Conservation (phyloP, 2,797 vertebrate genomes). For the Prunella strophiata region DNA sequence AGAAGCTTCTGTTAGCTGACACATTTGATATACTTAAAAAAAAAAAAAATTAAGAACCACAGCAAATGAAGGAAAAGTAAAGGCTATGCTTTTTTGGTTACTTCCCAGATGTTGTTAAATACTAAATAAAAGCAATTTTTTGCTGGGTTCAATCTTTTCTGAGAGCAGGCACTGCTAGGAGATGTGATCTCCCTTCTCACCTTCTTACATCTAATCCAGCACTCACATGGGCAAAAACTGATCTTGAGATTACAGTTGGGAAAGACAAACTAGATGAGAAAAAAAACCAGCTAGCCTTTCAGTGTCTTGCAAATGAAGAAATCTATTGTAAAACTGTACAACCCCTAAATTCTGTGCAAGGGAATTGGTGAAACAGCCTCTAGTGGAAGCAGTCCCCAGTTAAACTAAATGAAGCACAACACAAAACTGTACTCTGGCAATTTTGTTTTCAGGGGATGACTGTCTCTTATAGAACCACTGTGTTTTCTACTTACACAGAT, state of each 20-base stretch:
- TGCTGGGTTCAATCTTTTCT: background rate
- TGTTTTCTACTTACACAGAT: background rate
- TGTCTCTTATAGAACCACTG: background rate
- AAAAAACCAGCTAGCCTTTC: background rate
- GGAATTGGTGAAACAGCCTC: background rate
- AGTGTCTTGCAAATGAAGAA: background rate
- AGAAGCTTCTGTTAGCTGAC: background rate
- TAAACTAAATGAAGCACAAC: background rate
- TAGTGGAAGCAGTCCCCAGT: background rate
- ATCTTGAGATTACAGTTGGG: background rate
- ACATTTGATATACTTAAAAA: background rate
- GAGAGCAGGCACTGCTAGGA: background rate
- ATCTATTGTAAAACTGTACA: background rate
- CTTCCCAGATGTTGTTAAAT: background rate
- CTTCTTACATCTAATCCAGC: background rate
- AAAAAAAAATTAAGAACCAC: background rate
- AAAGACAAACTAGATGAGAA: background rate
- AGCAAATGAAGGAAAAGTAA: background rate
- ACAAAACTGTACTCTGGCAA: rapidly evolving
- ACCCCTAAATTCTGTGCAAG: background rate
- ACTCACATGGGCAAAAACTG: background rate
- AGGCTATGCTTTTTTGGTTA: background rate
- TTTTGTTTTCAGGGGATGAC: background rate
- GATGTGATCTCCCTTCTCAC: background rate
- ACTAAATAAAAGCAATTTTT: background rate